Base-by-base conservation (phyloP, 2,888 invertebrate species). In the Psococerastis gibbosa region DNA sequence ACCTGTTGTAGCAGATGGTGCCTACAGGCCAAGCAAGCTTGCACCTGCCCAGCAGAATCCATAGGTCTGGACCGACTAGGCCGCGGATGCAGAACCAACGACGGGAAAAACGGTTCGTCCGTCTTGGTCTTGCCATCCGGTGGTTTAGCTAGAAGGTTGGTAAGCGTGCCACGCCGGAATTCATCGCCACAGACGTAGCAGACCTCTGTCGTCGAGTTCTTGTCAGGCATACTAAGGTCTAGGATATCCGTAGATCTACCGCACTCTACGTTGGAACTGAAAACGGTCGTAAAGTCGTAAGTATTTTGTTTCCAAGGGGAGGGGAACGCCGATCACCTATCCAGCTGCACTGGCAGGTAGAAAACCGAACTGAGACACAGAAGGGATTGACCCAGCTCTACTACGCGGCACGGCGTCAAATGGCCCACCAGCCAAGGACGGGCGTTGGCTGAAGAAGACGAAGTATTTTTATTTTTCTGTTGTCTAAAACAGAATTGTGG, bases 151-250 rank as follows among this genome's bases (percentile, higher is more conserved):
- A 68, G 68, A 42, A 75, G 68, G 52, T 80, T 79, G 56, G 74
- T 74, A 22, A 87, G 69, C 50, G 84, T 81, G 49, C 85, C 85
- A 45, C 83, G 73, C 52, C 78, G 74, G 61, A 79, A 82, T 62
- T 87, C 85, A 59, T 85, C 85, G 16, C 88, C 88, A 63, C 88
- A 88, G 13, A 87, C 81, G 63, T 87, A 88, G 62, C 84, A 85
- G 43, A 87, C 85, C 64, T 87, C 85, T 17, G 84, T 85, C 53
- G 80, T 75, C 11, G 85, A 81, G 66, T 87, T 87, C 67, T 87
- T 87, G 63, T 87, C 87, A 9, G 87, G 87, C 87, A 88, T 87
- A 48, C 85, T 85, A 47, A 88, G 68, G 66, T 88, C 87, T 47
- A 87, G 67, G 54, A 85, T 85, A 59, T 84, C 84, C 32, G 83